Evolutionary conservation across 2,888 invertebrate species (phyloP).

Genomic region (Cephalotes varians): DNA sequence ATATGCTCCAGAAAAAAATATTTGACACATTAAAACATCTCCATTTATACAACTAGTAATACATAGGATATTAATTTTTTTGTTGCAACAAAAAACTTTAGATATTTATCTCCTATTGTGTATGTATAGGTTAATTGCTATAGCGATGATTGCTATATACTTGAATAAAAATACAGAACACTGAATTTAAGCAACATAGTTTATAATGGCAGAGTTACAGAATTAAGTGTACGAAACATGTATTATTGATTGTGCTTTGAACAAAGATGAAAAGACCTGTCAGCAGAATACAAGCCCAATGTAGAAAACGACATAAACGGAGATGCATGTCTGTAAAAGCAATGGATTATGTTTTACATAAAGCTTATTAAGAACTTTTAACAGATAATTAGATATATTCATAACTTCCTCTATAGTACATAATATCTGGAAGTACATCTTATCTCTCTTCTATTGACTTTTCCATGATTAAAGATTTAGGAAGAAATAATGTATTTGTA

Average conservation of each 20-base stretch:
- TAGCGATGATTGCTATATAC: neutral
- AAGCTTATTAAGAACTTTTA: constrained; percentile 32
- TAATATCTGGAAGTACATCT: neutral
- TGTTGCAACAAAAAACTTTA: neutral
- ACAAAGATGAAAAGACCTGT: constrained; percentile 80
- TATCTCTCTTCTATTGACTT: neutral
- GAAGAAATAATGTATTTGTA: neutral
- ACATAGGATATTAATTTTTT: neutral
- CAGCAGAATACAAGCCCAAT: constrained; percentile 82
- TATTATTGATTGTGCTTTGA: constrained; percentile 66
- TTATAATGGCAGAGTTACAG: constrained; percentile 24
- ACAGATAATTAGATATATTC: neutral
- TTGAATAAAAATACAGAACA: constrained; percentile 8
- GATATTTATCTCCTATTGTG: neutral
- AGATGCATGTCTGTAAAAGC: constrained; percentile 82
- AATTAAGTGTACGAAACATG: constrained; percentile 40
- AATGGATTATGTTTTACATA: constrained; percentile 62
- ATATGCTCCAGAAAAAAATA: constrained; percentile 13
- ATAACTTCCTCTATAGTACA: neutral
- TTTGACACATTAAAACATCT: constrained; percentile 27
- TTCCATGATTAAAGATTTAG: neutral
- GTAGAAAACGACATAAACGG: constrained; percentile 84
- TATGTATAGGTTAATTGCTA: neutral
- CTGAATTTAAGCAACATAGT: constrained; percentile 8
- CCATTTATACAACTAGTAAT: neutral